Evolutionary conservation across 2,888 invertebrate species (phyloP).

Genomic region (Eledone cirrhosa): DNA sequence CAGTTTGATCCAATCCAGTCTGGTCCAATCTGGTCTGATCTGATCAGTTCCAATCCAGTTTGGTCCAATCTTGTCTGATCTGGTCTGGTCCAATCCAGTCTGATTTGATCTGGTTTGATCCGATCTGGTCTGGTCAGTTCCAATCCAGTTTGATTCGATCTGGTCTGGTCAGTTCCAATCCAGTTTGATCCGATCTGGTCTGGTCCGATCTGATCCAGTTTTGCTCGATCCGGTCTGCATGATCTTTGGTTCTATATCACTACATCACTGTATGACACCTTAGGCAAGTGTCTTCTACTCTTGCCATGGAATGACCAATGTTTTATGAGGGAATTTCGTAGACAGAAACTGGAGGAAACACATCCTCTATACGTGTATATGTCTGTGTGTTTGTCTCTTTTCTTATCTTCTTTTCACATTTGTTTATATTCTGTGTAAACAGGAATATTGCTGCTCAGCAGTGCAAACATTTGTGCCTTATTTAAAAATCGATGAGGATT

Average conservation of each 20-base stretch:
- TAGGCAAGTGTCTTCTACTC: too few species aligned
- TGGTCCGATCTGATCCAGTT: conserved; percentile 22
- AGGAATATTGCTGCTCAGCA: too few species aligned
- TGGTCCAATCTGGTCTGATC: conserved; percentile 13
- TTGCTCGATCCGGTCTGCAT: conserved; percentile 21
- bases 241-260: background rate
- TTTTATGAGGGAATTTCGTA: too few species aligned
- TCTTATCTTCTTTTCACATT: too few species aligned
- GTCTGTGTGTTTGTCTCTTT: too few species aligned
- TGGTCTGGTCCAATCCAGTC: conserved; percentile 21
- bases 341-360: too few species aligned
- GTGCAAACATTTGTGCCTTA: too few species aligned
- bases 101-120: conserved; percentile 28
- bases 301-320: too few species aligned
- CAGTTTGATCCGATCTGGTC: conserved; percentile 25
- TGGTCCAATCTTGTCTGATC: conserved; percentile 23
- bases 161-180: conserved; percentile 22
- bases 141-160: conserved; percentile 25
- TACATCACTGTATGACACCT: background rate
- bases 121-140: conserved; percentile 23
- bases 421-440: too few species aligned
- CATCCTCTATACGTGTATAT: too few species aligned
- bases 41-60: background rate
- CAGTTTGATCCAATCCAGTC: too few species aligned
- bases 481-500: too few species aligned